Conservation (phyloP, 2,888 invertebrate genomes). For the Escarpia spicata region DNA sequence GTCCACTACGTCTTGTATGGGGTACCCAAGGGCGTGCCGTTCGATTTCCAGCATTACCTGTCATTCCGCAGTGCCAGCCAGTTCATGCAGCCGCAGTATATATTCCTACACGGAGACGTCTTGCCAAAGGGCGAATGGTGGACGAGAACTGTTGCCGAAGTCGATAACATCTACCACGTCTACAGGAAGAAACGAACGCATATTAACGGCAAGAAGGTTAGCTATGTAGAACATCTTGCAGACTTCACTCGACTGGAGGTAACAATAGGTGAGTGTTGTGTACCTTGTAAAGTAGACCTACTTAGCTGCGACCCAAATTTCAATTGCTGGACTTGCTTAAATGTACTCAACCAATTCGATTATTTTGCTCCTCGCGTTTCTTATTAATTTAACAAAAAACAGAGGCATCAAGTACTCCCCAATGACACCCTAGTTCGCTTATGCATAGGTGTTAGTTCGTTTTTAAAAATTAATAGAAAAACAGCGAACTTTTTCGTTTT, state of each 20-base stretch:
- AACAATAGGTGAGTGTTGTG: not conserved
- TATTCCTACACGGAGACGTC: not conserved
- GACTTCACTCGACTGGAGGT: not conserved
- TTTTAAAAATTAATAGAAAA: too few species aligned
- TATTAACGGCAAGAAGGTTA: not conserved
- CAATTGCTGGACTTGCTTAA: too few species aligned
- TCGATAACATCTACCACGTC: slow-evolving; percentile 1
- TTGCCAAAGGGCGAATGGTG: not conserved
- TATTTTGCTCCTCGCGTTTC: too few species aligned
- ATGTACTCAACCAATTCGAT: too few species aligned
- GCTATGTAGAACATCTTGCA: not conserved
- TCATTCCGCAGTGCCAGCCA: not conserved
- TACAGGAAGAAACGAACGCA: not conserved
- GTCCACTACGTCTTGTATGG: not conserved
- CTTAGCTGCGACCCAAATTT: too few species aligned
- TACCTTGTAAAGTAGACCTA: too few species aligned
- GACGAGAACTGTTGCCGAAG: not conserved
- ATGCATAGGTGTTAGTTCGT: too few species aligned
- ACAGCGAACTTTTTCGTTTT: too few species aligned
- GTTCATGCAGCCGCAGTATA: not conserved
- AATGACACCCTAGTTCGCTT: too few species aligned
- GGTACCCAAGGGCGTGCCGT: not conserved
- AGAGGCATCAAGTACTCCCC: too few species aligned
- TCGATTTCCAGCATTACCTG: not conserved
- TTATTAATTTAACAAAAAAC: too few species aligned